phyloP scores from a whole-genome alignment of 2,888 invertebrate species.

The Cheilosia variabilis region DNA sequence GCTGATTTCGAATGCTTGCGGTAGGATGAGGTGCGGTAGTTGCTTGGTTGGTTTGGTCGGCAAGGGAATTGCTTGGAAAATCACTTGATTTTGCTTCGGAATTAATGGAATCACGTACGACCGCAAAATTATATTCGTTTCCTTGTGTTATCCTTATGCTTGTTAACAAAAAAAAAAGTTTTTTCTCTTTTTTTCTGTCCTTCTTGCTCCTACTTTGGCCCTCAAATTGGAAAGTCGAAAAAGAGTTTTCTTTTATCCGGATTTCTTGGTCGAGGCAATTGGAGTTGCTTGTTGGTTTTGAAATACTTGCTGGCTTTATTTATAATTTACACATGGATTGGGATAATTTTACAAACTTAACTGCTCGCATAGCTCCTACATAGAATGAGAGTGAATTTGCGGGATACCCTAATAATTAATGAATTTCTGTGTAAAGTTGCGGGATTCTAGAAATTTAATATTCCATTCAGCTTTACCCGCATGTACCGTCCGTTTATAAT shows the following conservation, averaged over 20 bases:
- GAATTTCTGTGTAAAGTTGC: too few relatives aligned
- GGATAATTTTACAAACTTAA: too few relatives aligned
- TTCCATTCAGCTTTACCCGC: too few relatives aligned
- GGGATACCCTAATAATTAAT: too few relatives aligned
- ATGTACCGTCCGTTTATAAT: too few relatives aligned
- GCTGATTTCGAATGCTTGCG: conserved; percentile 33
- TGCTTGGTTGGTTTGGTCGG: conserved; percentile 56
- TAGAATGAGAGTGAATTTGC: too few relatives aligned
- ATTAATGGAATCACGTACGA: conserved; percentile 76
- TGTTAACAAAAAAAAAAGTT: conserved; percentile 48
- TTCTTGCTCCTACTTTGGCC: conserved; percentile 37
- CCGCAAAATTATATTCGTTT: conserved; percentile 75
- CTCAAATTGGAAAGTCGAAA: conserved; percentile 65
- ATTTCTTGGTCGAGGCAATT: neutral
- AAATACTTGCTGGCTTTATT: too few relatives aligned
- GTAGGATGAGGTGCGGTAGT: conserved; percentile 18
- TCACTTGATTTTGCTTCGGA: conserved; percentile 75
- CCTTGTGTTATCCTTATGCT: conserved; percentile 73
- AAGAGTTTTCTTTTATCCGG: conserved; percentile 3
- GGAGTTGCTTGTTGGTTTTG: neutral
- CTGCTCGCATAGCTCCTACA: too few relatives aligned
- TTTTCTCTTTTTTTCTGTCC: conserved; percentile 26
- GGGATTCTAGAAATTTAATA: too few relatives aligned
- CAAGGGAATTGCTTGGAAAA: conserved; percentile 74
- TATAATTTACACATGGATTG: too few relatives aligned